phyloP scores from a whole-genome alignment of 2,888 invertebrate genomes.

The Agelastica alni region DNA sequence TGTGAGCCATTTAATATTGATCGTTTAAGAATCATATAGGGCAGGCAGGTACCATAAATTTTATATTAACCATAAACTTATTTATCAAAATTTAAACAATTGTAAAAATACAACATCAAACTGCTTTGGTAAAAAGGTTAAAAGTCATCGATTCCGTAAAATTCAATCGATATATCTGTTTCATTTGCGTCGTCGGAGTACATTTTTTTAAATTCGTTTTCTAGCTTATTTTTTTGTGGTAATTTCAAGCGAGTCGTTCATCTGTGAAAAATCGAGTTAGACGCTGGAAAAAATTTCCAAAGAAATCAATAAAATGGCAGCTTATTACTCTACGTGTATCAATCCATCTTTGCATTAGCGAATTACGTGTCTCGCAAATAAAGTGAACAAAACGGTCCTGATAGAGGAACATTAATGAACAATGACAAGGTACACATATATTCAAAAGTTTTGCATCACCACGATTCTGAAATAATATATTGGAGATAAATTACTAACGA shows the following conservation, averaged over 20 bases:
- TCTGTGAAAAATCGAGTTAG: conserved; percentile 10
- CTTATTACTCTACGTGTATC: neutral
- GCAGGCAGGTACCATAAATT: too few species aligned
- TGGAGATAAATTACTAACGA: too few species aligned
- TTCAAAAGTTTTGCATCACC: too few species aligned
- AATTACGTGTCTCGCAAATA: neutral
- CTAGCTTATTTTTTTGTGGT: neutral
- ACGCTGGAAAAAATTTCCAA: conserved; percentile 8
- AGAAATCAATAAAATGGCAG: conserved; percentile 7
- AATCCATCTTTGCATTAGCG: neutral
- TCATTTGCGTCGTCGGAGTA: conserved; percentile 2
- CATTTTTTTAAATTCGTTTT: conserved; percentile 12
- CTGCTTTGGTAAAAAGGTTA: too few species aligned
- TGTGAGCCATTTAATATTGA: too few species aligned
- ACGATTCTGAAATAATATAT: too few species aligned
- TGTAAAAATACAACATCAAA: too few species aligned
- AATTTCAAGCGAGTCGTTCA: conserved; percentile 6
- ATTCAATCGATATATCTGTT: conserved; percentile 3
- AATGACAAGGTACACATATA: too few species aligned
- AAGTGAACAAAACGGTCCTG: neutral
- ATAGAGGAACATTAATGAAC: too few species aligned
- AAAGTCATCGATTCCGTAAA: conserved; percentile 4
- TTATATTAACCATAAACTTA: too few species aligned
- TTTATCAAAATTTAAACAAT: too few species aligned
- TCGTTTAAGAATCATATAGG: too few species aligned